Percentiles rank a stretch among this genome's conserved stretches.
Evolutionary conservation across 2,113 vertebrate species (phyloP).

Genomic region (Speoplatyrhinus poulsoni): DNA sequence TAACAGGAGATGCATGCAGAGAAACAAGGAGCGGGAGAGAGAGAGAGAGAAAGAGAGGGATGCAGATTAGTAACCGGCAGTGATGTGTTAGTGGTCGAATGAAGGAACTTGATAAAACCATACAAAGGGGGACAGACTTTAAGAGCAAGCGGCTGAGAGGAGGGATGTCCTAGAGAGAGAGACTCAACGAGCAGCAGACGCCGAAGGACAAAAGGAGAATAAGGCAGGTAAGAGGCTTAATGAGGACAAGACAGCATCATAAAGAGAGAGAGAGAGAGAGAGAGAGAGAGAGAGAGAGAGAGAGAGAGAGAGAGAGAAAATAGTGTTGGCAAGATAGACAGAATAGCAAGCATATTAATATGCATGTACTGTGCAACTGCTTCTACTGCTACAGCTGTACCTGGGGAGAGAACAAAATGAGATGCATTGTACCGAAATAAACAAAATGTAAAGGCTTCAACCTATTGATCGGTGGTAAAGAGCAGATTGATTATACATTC

Average conservation of each 20-base stretch:
- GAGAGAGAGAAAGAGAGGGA: conserved; percentile 39
- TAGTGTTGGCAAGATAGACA: neutral
- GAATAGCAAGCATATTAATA: too few relatives aligned
- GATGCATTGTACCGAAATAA: neutral
- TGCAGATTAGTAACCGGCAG: conserved; percentile 22
- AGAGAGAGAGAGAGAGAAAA: neutral
- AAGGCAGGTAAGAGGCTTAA: conserved; percentile 30
- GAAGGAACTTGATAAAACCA: conserved; percentile 21
- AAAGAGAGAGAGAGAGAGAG: neutral
- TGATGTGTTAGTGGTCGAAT: conserved; percentile 21
- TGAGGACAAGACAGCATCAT: neutral
- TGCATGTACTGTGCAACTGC: too few relatives aligned
- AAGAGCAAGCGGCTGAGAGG: conserved; percentile 11
- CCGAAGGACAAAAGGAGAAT: neutral
- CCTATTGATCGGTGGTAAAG: neutral
- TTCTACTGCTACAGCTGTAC: neutral
- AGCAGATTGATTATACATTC: neutral
- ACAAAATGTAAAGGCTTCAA: neutral
- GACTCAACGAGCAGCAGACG: conserved; percentile 12
- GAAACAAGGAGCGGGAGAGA: conserved; percentile 13
- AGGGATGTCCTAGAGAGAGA: conserved; percentile 43
- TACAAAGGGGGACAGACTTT: conserved; percentile 19
- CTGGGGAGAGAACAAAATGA: neutral
- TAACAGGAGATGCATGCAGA: conserved; percentile 48
- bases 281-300: neutral